Base-by-base conservation (phyloP, 2,797 vertebrate genomes). In the Remorina albescens region DNA sequence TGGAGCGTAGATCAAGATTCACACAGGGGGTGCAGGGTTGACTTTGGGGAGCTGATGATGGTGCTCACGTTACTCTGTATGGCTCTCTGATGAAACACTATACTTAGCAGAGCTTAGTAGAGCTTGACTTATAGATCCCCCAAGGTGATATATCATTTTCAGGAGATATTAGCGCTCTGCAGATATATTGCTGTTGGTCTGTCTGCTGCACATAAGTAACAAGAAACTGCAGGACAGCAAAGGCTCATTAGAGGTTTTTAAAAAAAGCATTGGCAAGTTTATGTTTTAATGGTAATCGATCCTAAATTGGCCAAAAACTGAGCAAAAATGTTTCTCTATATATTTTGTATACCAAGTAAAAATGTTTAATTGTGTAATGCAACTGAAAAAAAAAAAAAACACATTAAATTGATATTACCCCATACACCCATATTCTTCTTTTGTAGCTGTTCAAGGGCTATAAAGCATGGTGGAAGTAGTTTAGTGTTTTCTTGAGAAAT, bases 71-170 rank as follows among this genome's bases (percentile, higher is more conserved):
- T 63, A 25, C 60, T 50, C 25, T 25, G 34, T 6, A 16, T 2
- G 13, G 3, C 1, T 19, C 28, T 61, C 42, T 18, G 23, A 23
- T 32, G 36, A 49, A 39, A 69, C 10, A 15, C 12, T 21, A 49
- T 34, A 54, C n/a, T 44, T 28, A 41, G 36, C 26, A 19, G n/a
- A 10, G 23, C 4, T 25, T 56, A 36, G 36, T 34, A 39, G 39
- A 61, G 51, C 23, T 21, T 1, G 39, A 55, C 44, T 13, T 25
- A 53, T 13, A 25, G 42, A 58, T 53, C 0, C 5, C 7, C n/a
- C 46, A 58, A 53, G 30, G 37, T 37, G 18, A 63, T 54, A 54
- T 44, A 44, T 39, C 44, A 62, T 62, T 56, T 61, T 21, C 16
- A 42, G 12, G 7, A 25, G 26, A 63, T 50, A 36, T 57, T 18